Base-by-base conservation (phyloP, 2,113 vertebrate genomes). In the Cinclus mexicanus region DNA sequence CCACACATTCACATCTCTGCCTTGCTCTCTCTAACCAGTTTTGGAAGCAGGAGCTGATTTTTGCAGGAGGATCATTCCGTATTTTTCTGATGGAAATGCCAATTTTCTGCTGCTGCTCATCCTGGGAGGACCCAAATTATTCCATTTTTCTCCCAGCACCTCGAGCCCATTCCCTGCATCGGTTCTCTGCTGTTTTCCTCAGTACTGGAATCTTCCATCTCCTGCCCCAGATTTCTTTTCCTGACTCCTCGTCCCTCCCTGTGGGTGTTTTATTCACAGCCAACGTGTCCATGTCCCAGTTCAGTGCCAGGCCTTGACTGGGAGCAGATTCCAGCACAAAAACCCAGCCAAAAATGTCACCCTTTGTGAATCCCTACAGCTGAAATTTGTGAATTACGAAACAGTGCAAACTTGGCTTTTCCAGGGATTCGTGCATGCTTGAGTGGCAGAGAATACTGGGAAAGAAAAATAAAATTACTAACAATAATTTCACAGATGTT, bases 361-460 rank as follows among this genome's bases (percentile, higher is more conserved):
- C 24, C 24, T 33, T 7, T 41, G 74, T 4, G 2, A 72, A 83
- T 87, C 80, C 71, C 61, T 84, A 1, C 84, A 90, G 89, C 81
- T 80, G 41, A 82, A 70, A 37, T 90, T 83, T 82, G 71, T 69
- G n/a, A 84, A 60, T 89, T 41, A 61, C 55, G 52, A 49, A 83
- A 69, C 64, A 55, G 11, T 4, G 95, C 94, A 94, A 96, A 94
- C 42, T 92, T 95, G 94, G 95, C 93, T 79, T 87, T 69, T 53
- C 16, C 57, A 35, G 57, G 4, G 1, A 4, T n/a, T 76, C 56
- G 69, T 37, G 52, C 11, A 1, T 3, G n/a, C 59, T 19, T 13
- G 35, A 72, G 46, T 82, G 6, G 7, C 33, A 7, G 63, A 11
- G 57, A 24, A 63, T 26, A 16, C 67, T 85, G 93, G 89, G 44